phyloP scores from a whole-genome alignment of 2,888 invertebrate species.

The Tinea trinotella region DNA sequence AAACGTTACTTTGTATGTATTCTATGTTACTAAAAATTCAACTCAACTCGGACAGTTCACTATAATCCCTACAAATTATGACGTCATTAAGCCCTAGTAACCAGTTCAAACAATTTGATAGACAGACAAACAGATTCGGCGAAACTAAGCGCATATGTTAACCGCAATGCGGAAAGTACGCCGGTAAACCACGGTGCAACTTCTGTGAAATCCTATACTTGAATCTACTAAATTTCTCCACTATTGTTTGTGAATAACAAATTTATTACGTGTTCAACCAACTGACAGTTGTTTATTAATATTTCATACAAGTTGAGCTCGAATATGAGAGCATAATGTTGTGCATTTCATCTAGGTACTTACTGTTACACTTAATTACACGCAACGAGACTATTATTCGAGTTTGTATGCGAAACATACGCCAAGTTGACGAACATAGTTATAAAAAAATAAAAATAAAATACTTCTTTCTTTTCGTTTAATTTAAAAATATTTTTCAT shows the following conservation, averaged over 20 bases:
- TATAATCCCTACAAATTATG: too few relatives aligned
- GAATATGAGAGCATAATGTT: not conserved
- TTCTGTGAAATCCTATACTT: constrained; percentile 7
- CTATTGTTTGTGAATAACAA: constrained; percentile 12
- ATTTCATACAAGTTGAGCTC: constrained; percentile 4
- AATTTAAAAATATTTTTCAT: too few relatives aligned
- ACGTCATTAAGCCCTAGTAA: too few relatives aligned
- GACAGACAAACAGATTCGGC: constrained; percentile 12
- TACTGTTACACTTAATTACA: not conserved
- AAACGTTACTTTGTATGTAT: too few relatives aligned
- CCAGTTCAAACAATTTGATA: not conserved
- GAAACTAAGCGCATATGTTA: constrained; percentile 27
- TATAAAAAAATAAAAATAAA: too few relatives aligned
- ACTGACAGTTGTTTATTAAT: constrained; percentile 12
- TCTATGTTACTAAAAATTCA: too few relatives aligned
- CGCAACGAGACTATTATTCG: not conserved
- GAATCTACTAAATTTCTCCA: constrained; percentile 4
- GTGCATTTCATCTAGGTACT: not conserved
- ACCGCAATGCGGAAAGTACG: constrained; percentile 33
- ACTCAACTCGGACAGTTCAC: too few relatives aligned
- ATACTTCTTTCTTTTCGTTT: too few relatives aligned
- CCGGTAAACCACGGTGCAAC: constrained; percentile 16
- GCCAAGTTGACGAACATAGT: too few relatives aligned
- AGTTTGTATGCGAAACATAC: too few relatives aligned
- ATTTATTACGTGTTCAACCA: constrained; percentile 14